Evolutionary conservation across 1,140 invertebrate genomes (phyloP), one percentile per base, ranked within the genome.

Genomic region (Drosophila oshimai): DNA sequence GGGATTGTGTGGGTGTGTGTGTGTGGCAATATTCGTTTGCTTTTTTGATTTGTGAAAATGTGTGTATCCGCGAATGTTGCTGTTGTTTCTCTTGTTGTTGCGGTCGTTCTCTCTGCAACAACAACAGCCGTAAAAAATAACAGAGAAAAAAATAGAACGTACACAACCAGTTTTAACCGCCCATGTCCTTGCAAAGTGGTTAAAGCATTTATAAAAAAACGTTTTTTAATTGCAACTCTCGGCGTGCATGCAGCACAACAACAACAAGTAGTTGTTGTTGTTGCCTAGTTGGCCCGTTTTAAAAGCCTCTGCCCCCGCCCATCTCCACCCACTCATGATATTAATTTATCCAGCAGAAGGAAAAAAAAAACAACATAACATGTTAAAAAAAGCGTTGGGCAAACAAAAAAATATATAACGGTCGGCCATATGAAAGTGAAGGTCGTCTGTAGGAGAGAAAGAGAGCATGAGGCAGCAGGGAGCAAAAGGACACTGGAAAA

Each of bases 21-120:
- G 58, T 72, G 60, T 71, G 46, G 34, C 34, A 71, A 79, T 55
- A 70, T 75, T 86, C 75, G 71, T 86, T 86, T 86, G 74, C 75
- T 86, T 87, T 84, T 80, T 86, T 86, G 81, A 86, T 86, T 86
- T 86, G 77, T 86, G 81, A 87, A 86, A 87, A 87, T 87, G 81
- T 86, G 81, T 86, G 81, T 86, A 87, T 86, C 73, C 73, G 73
- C 77, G 61, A 86, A 87, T 81, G 57, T 73, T 69, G 47, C 58
- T 68, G 64, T 79, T 64, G 64, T 65, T 74, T 60, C 42, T 74
- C 45, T 44, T 80, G 67, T 36, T 61, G 55, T 39, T 51, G 34
- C 34, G 26, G 31, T 36, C 54, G 49, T 39, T 60, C 37, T 62
- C 54, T 45, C 53, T 24, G 61, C 69, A 73, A 53, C 24, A 68